Evolutionary conservation across 2,888 invertebrate genomes (phyloP).

Genomic region (Pemphredon lugubris): DNA sequence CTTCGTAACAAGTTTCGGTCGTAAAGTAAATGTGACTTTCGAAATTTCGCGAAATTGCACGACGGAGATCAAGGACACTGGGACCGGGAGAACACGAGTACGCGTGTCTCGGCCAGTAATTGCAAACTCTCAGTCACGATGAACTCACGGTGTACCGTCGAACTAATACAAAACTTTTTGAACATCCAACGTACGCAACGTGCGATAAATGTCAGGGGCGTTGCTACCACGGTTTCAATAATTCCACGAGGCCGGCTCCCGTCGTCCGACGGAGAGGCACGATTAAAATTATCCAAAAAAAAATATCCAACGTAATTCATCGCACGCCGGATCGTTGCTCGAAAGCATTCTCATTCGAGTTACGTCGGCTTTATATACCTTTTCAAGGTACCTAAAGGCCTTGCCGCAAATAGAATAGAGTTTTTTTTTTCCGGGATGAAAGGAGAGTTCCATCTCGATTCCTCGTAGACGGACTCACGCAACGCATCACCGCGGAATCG

Average conservation of each 20-base stretch:
- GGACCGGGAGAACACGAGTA: background rate
- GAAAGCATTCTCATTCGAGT: no score
- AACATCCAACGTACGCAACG: background rate
- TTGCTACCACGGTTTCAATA: background rate
- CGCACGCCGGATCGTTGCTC: no score
- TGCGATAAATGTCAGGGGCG: no score
- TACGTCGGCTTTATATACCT: no score
- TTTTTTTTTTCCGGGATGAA: slow-evolving; percentile 43
- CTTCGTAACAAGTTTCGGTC: slow-evolving; percentile 19
- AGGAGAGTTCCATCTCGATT: slow-evolving; percentile 49
- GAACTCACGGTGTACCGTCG: no score
- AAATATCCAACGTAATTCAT: no score
- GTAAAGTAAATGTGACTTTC: slow-evolving; percentile 33
- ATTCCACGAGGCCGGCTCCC: no score
- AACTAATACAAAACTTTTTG: no score
- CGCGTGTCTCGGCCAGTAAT: background rate
- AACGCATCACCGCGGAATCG: slow-evolving; percentile 61
- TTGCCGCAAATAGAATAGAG: slow-evolving; percentile 43
- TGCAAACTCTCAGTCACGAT: no score
- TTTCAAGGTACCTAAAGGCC: slow-evolving; percentile 31
- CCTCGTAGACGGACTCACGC: slow-evolving; percentile 38
- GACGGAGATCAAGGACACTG: slow-evolving; percentile 16
- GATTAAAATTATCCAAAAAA: no score
- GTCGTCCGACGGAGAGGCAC: no score
- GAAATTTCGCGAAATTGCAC: slow-evolving; percentile 22